Conservation (phyloP, 2,797 vertebrate species). For the Sebastes minor region DNA sequence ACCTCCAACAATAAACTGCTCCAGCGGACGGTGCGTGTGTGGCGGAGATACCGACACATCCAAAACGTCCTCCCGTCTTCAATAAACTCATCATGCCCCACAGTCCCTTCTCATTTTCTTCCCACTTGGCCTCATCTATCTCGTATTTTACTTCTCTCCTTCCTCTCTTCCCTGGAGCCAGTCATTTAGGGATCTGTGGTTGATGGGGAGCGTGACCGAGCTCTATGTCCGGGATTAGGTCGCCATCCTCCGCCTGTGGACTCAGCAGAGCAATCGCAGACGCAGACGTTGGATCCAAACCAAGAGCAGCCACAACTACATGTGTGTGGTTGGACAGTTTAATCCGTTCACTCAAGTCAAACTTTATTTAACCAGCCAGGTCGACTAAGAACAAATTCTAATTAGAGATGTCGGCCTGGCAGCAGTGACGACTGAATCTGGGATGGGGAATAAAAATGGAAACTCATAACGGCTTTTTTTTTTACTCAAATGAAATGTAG, state of each 20-base stretch:
- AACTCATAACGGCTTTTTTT: neutral
- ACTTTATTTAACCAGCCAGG: slow-evolving; percentile 33
- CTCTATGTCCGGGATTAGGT: slow-evolving; percentile 59
- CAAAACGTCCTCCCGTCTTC: slow-evolving; percentile 29
- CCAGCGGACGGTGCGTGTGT: neutral
- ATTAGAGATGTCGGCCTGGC: slow-evolving; percentile 25
- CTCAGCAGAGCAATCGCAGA: slow-evolving; percentile 53
- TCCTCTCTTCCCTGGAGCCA: slow-evolving; percentile 40
- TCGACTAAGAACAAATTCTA: slow-evolving; percentile 33
- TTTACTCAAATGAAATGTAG: neutral
- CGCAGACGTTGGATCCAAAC: slow-evolving; percentile 22
- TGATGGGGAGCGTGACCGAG: slow-evolving; percentile 60
- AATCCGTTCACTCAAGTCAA: slow-evolving; percentile 27
- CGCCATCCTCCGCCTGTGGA: slow-evolving; percentile 60
- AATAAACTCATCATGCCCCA: slow-evolving; percentile 17
- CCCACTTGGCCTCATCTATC: slow-evolving; percentile 44
- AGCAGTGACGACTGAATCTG: slow-evolving; percentile 24
- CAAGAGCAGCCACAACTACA: slow-evolving; percentile 28
- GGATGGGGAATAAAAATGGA: slow-evolving; percentile 20
- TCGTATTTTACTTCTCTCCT: slow-evolving; percentile 23
- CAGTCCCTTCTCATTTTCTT: slow-evolving; percentile 30
- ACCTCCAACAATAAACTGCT: slow-evolving; percentile 39
- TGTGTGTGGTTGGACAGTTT: slow-evolving; percentile 35
- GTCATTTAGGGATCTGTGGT: slow-evolving; percentile 60
- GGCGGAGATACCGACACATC: slow-evolving; percentile 7